A percentile compares a stretch with the other conserved stretches of the same genome.
phyloP scores from a whole-genome alignment of 2,113 vertebrate genomes.

The Hydrolagus affinis region DNA sequence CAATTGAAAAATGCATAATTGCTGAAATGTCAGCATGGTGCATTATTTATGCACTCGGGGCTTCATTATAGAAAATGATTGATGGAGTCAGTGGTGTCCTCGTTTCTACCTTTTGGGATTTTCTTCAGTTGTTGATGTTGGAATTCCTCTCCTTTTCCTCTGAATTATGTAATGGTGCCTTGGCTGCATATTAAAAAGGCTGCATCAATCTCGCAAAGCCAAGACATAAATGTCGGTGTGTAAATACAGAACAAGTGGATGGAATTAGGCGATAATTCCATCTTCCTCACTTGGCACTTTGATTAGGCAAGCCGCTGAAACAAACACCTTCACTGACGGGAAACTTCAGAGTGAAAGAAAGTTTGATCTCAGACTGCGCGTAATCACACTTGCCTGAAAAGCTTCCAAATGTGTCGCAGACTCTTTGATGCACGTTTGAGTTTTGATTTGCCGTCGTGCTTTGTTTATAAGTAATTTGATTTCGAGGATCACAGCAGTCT shows the following conservation, averaged over 20 bases:
- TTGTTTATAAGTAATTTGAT: neutral
- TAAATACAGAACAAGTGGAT: neutral
- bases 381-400: neutral
- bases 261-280: neutral
- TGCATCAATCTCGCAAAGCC: constrained; percentile 20
- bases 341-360: neutral
- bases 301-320: neutral
- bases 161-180: neutral
- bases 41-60: constrained; percentile 12
- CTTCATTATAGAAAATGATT: constrained; percentile 8
- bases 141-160: neutral
- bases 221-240: neutral
- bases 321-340: neutral
- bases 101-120: neutral
- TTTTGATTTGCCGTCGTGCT: neutral
- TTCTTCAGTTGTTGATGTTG: constrained; percentile 8
- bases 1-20: neutral
- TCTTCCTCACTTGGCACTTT: neutral
- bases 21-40: neutral
- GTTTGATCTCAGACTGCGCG: neutral
- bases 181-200: constrained; percentile 14
- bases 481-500: neutral
- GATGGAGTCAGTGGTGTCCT: neutral
- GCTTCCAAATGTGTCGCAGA: neutral
- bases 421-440: neutral